These are phyloP conservation scores for Cheilinus undulatus DNA, from an alignment of 2,113 vertebrate species.

Conservation along the genomic window DNA sequence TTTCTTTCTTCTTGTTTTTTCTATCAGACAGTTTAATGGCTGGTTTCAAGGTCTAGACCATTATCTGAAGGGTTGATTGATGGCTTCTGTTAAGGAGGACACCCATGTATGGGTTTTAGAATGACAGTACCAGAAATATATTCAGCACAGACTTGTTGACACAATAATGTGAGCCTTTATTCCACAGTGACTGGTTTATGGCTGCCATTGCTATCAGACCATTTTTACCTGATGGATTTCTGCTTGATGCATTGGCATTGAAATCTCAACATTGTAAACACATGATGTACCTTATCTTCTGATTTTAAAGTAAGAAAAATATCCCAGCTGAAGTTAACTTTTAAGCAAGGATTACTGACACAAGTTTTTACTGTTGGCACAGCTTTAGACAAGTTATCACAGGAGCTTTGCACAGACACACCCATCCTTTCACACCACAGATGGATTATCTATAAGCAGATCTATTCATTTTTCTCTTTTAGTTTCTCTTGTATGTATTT, in stretches of 20 bases:
- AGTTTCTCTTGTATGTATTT: background rate
- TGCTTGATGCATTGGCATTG: background rate
- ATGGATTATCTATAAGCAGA: background rate
- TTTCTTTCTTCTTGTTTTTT: conserved; percentile 31
- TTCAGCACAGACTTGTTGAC: background rate
- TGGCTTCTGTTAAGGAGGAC: background rate
- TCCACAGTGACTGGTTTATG: background rate
- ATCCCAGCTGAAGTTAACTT: background rate
- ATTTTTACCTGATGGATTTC: background rate
- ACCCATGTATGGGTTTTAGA: background rate
- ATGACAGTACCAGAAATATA: background rate
- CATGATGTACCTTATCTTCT: background rate
- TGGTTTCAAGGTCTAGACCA: conserved; percentile 37
- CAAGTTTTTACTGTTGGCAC: background rate
- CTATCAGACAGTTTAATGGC: conserved; percentile 24
- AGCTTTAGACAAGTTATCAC: background rate
- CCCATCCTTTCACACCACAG: background rate
- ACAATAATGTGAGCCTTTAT: background rate
- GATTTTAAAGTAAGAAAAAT: background rate
- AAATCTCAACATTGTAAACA: background rate
- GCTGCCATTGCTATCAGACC: background rate
- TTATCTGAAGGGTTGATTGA: conserved; percentile 26
- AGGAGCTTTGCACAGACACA: too few species aligned
- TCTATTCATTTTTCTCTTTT: background rate
- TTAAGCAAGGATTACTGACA: too few species aligned